Base-by-base conservation (phyloP, 2,888 invertebrate species). In the Amphimallon solstitiale region DNA sequence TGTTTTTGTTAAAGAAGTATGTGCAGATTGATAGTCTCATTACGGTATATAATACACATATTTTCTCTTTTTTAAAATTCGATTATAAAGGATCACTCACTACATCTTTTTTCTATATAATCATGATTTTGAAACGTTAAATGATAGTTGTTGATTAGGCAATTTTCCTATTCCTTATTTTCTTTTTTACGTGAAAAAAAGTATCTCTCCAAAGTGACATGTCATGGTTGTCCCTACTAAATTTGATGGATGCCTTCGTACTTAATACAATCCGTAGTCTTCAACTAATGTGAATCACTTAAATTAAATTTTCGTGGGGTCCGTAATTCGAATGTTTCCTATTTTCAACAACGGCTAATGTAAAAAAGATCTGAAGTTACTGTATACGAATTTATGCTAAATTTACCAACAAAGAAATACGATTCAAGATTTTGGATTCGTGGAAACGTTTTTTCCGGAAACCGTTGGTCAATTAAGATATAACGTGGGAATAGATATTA, bases 341-440 rank as follows among this genome's bases (percentile, higher is more conserved):
- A 15, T 43, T 59, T 12, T 15, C 45, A 17, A 43, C 15, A 10
- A 29, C 43, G 15, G 29, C 40, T 3, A 38, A 9, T 59, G 43
- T 10, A 12, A 59, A 23, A 29, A 34, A 12, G 43, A 43, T 14
- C 23, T 34, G 4, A 43, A 19, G 15, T 17, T 45, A 45, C 15
- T 19, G 40, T 38, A 54, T 19, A 40, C 54, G 56, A 59, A 40
- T 59, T 45, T 59, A 59, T 59, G 56, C 56, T 59, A 59, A 59
- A 59, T 59, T 43, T 59, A 59, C 17, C 43, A 59, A 59, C 56
- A 59, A 59, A 29, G 38, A 29, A 34, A 9, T 10, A 34, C 43
- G 34, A 35, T 34, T 51, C 15, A 9, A 51, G 51, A 59, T 43
- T 59, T 43, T 23, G 29, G 43, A 29, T 59, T 59, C 56, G 23